Evolutionary conservation across 2,888 invertebrate species (phyloP), one percentile per base, ranked within the genome.

Genomic region (Philereme vetulata): DNA sequence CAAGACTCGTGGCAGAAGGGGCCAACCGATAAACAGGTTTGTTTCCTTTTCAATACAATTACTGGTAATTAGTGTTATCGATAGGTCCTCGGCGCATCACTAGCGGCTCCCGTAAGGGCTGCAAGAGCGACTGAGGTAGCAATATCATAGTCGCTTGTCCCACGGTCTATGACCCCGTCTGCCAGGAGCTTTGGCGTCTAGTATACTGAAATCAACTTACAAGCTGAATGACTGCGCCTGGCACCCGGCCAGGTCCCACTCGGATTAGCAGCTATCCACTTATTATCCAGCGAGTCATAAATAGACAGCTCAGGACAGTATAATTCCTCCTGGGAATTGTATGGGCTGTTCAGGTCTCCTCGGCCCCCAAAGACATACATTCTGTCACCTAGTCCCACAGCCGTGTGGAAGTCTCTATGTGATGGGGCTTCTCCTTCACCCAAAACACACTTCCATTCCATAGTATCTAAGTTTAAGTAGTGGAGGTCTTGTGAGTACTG

Each of bases 281-380:
- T 93, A 60, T 94, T 93, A 34, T 93, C 94, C 57, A 88, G 85
- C 61, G 96, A 94, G 85, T 98, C 96, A 65, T 97, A 91, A 81
- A 95, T 96, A 81, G 94, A 95, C 46, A 97, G 93, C 78, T 95
- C 93, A 60, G 96, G 95, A 72, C 96, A 96, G 80, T 98, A 98
- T 63, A 95, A 92, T 84, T 97, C 97, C 67, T 95, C 94, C 61
- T 94, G 92, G 4, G 88, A 85, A 71, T 86, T 88, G 65, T 84
- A 87, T 4, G 90, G 89, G 52, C 86, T 85, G 64, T 94, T 93
- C 51, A 93, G 86, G 75, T 97, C 97, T 58, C 97, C 96, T 52
- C 98, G 93, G 0, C 98, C 98, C 6, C 98, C 98, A 90, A 97
- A 98, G 51, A 98, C 93, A 77, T 96, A 98, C 96, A 98, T 98